Evolutionary conservation across 92 coral and sea anemone genomes (phyloP).

Genomic region (Palythoa grandiflora): DNA sequence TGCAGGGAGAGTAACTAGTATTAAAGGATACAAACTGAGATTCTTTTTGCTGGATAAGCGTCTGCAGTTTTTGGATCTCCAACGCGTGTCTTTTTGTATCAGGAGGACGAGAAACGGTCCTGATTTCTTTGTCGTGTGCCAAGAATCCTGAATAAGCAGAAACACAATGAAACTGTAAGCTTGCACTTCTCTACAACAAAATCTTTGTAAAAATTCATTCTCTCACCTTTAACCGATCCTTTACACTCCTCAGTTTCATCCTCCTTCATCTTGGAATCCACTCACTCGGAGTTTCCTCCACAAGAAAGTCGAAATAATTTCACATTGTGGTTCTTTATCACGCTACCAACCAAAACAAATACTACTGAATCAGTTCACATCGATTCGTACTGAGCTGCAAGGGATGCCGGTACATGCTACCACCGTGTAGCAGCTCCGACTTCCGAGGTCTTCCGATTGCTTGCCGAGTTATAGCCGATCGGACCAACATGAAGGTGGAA

Average conservation of each 20-base stretch:
- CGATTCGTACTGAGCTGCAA: not conserved
- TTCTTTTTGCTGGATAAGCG: constrained; percentile 75
- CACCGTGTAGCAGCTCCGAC: not conserved
- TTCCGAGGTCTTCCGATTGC: not conserved
- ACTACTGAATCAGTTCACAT: too few relatives aligned
- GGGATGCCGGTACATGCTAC: not conserved
- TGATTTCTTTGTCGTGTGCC: constrained; percentile 21
- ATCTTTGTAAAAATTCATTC: not conserved
- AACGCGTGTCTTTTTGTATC: constrained; percentile 68
- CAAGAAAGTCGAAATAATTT: not conserved
- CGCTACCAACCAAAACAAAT: constrained; percentile 16
- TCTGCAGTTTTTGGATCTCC: constrained; percentile 66
- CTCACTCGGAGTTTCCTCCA: constrained; percentile 41
- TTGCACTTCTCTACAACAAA: constrained; percentile 1
- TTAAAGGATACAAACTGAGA: constrained; percentile 80
- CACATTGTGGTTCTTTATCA: constrained; percentile 13
- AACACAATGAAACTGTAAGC: constrained; percentile 29
- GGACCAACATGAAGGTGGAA: too few relatives aligned
- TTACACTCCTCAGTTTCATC: not conserved
- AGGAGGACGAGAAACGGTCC: constrained; percentile 54
- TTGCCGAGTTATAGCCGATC: not conserved
- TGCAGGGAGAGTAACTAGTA: too few relatives aligned
- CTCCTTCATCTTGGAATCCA: constrained; percentile 33
- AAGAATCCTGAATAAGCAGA: not conserved
- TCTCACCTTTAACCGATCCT: constrained; percentile 17